Conservation (phyloP, 1,140 invertebrate genomes). For the Drosophila sturtevanti region DNA sequence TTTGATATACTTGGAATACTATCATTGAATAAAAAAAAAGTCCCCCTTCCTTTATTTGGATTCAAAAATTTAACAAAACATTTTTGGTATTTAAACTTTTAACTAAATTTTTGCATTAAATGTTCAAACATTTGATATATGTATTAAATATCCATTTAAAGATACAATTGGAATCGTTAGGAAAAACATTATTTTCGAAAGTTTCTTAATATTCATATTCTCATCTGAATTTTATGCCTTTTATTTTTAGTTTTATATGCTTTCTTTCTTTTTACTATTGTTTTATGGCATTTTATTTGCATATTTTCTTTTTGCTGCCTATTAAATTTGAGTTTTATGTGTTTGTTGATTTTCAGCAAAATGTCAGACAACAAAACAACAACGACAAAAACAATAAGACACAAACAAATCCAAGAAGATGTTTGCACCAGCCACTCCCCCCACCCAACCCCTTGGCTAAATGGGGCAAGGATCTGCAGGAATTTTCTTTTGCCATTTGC, state of each 20-base stretch:
- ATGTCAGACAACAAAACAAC: conserved; percentile 28
- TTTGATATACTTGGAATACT: too few species aligned
- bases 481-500: conserved; percentile 22
- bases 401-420: conserved; percentile 17
- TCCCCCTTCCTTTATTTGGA: too few species aligned
- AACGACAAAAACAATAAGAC: conserved; percentile 18
- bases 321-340: conserved; percentile 62
- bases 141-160: neutral
- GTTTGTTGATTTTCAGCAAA: conserved; percentile 64
- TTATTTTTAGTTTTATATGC: conserved; percentile 49
- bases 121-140: too few species aligned
- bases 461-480: conserved; percentile 6
- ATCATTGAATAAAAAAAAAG: too few species aligned
- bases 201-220: conserved; percentile 33
- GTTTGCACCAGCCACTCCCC: conserved; percentile 24
- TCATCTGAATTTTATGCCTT: conserved; percentile 36
- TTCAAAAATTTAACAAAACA: too few species aligned
- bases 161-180: conserved; percentile 11
- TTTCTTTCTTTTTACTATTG: conserved; percentile 63
- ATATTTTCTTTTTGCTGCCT: conserved; percentile 67
- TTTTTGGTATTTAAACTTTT: too few species aligned
- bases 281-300: conserved; percentile 79
- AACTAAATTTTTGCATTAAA: too few species aligned
- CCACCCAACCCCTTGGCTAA: neutral
- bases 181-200: conserved; percentile 32